Evolutionary conservation across 2,888 invertebrate species (phyloP), one percentile per base, ranked within the genome.

Genomic region (Smittia aterrima): DNA sequence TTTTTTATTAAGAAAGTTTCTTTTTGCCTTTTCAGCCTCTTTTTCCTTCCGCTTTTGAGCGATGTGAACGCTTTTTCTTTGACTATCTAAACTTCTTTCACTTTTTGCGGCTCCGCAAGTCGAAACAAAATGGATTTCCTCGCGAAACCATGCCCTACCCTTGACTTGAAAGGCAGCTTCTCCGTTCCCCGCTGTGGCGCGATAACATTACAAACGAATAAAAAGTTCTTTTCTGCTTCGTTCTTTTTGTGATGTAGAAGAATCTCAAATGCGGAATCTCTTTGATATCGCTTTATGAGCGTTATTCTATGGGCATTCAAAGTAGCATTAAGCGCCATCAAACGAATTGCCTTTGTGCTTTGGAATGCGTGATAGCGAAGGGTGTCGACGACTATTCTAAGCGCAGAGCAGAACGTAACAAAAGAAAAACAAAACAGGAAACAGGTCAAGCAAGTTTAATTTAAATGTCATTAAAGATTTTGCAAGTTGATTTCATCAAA

Each of bases 1-100:
- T 32, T 67, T 70, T 70, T 70, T 70, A 70, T 70, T 70, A 70
- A 53, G 54, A 70, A 70, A 70, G 54, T 54, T 54, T 70, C 27
- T 20, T 38, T 18, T 32, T 40, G 6, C 22, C 40, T n/a, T 22
- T 20, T 20, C 40, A 32, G 27, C 27, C 27, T 6, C 22, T 20
- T 40, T 9, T 58, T 58, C 22, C 27, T 22, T 64, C 22, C 25
- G 7, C 32, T 66, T 66, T 25, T 13, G 20, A 3, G 20, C 54
- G 54, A 54, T 18, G 25, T 1, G 22, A 62, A 62, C 27, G 1
- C 2, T 66, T 66, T 66, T 32, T 66, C 16, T n/a, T 27, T 62
- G 7, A 47, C 47, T n/a, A 58, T 6, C 58, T 58, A 13, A 13
- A 58, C 18, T 58, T 58, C 58, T 22, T 18, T n/a, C n/a, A 3